These are phyloP conservation scores for Heliocidaris erythrogramma DNA, from an alignment of 35 echinoderm and acorn worm species.

Conservation along the genomic window DNA sequence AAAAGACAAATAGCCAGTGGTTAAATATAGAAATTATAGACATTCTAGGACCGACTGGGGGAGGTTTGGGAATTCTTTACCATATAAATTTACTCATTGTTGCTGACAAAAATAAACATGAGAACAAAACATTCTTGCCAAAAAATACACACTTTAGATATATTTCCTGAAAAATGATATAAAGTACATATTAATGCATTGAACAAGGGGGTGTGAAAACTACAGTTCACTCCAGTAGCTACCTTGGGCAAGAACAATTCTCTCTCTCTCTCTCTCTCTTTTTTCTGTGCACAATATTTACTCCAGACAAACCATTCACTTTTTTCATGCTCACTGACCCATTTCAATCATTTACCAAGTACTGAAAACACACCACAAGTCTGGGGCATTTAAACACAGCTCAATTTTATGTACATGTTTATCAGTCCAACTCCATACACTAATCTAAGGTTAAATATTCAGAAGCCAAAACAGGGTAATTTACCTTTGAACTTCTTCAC, in stretches of 20 bases:
- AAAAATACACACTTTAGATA: background rate
- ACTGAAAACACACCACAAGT: background rate
- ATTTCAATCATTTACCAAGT: background rate
- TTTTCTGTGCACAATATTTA: background rate
- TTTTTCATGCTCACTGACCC: conserved; percentile 1
- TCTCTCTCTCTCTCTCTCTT: background rate
- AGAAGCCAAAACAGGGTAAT: background rate
- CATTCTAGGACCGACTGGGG: too few relatives aligned
- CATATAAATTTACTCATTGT: background rate
- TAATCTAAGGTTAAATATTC: background rate
- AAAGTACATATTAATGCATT: background rate
- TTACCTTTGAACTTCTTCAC: background rate
- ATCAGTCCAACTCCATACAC: background rate
- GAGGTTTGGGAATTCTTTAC: too few relatives aligned
- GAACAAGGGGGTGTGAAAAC: background rate
- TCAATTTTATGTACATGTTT: background rate
- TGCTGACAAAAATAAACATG: background rate
- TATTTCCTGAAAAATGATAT: background rate
- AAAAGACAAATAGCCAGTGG: too few relatives aligned
- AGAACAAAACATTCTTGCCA: background rate
- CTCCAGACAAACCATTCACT: background rate
- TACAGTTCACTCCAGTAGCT: too few relatives aligned
- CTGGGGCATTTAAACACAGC: background rate
- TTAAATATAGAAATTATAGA: too few relatives aligned
- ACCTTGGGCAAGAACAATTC: too few relatives aligned